phyloP scores from a whole-genome alignment of 1,140 invertebrate species.

The Nebria ingens region DNA sequence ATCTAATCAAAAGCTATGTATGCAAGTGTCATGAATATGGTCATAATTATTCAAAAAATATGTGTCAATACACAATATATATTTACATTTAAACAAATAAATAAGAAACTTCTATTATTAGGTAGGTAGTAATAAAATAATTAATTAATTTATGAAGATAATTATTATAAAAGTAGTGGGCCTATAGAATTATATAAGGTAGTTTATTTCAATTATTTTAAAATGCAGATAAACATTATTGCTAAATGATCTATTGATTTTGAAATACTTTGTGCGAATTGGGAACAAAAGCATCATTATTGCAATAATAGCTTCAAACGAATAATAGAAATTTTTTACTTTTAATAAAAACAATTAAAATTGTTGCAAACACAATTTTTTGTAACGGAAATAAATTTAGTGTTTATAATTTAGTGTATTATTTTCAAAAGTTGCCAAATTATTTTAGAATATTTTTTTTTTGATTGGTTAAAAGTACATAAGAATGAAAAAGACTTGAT shows the following conservation, averaged over 20 bases:
- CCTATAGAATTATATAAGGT: slow-evolving; percentile 19
- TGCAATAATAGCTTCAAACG: slow-evolving; percentile 1
- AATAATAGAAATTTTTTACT: background rate
- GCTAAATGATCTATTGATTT: slow-evolving; percentile 19
- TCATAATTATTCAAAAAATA: slow-evolving; percentile 14
- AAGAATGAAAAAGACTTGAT: slow-evolving; percentile 15
- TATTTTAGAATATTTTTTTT: slow-evolving; percentile 19
- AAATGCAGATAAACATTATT: slow-evolving; percentile 13
- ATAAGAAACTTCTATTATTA: slow-evolving; percentile 19
- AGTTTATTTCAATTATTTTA: slow-evolving; percentile 19
- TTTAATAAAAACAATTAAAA: slow-evolving; percentile 9
- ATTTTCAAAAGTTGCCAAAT: slow-evolving; percentile 13
- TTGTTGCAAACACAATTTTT: slow-evolving; percentile 11
- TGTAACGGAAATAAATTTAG: slow-evolving; percentile 12
- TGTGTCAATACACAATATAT: slow-evolving; percentile 18
- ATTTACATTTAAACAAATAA: slow-evolving; percentile 18
- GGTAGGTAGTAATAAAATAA: slow-evolving; percentile 23
- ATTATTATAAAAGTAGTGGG: slow-evolving; percentile 25
- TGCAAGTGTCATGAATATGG: slow-evolving; percentile 10
- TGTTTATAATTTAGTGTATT: slow-evolving; percentile 21
- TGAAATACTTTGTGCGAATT: slow-evolving; percentile 16
- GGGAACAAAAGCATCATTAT: background rate
- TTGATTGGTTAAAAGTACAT: slow-evolving; percentile 14
- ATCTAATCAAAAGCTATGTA: slow-evolving; percentile 14
- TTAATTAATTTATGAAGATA: slow-evolving; percentile 17